Evolutionary conservation across 2,888 invertebrate genomes (phyloP).

Genomic region (Thereva unica): DNA sequence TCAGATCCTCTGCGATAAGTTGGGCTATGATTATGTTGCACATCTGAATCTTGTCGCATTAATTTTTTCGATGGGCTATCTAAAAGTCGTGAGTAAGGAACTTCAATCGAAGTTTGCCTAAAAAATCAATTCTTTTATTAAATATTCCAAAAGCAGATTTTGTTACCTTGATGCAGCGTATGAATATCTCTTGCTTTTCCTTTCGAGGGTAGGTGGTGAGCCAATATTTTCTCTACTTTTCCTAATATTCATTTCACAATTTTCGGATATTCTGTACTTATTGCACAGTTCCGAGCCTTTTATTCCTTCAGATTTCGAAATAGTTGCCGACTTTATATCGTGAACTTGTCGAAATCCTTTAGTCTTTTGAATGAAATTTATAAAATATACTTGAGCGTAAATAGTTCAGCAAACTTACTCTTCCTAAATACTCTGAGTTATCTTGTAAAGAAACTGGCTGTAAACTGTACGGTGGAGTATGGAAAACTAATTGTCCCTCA

Average conservation of each 20-base stretch:
- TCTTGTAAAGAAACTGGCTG: conserved; percentile 78
- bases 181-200: conserved; percentile 65
- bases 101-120: conserved; percentile 59
- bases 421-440: conserved; percentile 58
- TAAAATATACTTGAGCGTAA: neutral
- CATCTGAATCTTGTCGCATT: conserved; percentile 55
- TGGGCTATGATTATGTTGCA: conserved; percentile 72
- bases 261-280: conserved; percentile 51
- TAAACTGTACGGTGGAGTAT: conserved; percentile 84
- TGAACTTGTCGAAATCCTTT: neutral
- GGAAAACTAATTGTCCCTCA: conserved; percentile 83
- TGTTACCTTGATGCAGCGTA: conserved; percentile 55
- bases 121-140: neutral
- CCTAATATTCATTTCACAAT: conserved; percentile 49
- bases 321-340: conserved; percentile 1
- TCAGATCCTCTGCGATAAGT: conserved; percentile 64
- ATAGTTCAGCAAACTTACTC: conserved; percentile 42
- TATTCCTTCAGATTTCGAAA: conserved; percentile 4
- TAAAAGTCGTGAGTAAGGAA: conserved; percentile 79
- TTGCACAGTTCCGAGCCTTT: conserved; percentile 45
- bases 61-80: conserved; percentile 63
- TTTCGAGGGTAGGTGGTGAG: conserved; percentile 55
- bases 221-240: conserved; percentile 57
- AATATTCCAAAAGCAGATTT: neutral
- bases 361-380: neutral